Evolutionary conservation across 2,113 vertebrate species (phyloP), one percentile per base, ranked within the genome.

Genomic region (Perca fluviatilis): DNA sequence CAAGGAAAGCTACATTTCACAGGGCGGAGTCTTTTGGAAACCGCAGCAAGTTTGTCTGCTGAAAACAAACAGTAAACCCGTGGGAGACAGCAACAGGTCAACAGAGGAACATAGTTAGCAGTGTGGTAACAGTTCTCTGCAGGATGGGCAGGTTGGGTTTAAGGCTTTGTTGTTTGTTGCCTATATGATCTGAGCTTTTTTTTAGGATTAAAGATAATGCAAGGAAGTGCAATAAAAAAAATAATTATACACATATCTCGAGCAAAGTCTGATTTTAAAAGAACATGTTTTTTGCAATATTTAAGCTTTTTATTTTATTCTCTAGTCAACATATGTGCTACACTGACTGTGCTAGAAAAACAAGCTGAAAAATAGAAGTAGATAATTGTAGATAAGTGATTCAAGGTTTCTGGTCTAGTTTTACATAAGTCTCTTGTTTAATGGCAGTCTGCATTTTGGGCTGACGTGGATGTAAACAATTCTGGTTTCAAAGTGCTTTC

Each of bases 1-100:
- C 94, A n/a, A 89, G 94, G 74, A 84, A 14, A 56, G 74, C 82
- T 21, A 47, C 92, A 94, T 93, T 94, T 91, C 70, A 72, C 54
- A 76, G 86, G 86, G 86, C 14, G 88, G 90, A 82, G 86, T 46
- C 76, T 66, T 36, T 25, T 40, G n/a, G 2, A 72, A 75, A 65
- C 83, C 53, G 2, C 83, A 80, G 62, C 0, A 3, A 23, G 63
- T 69, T 57, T 68, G 21, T 82, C 21, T 57, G 33, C 36, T 64
- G 53, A 56, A 76, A 36, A 83, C 82, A 79, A 88, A 74, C 58
- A 69, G 66, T 36, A 49, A 79, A 65, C 14, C 18, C 54, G 33
- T 70, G 75, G 11, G 25, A 86, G 77, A 25, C 70, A 54, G 14
- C 49, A 23, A 1, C 57, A 70, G 0, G 27, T 46, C 40, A 49